Conservation (phyloP, 2,113 vertebrate genomes). For the Leptocoma aspasia region DNA sequence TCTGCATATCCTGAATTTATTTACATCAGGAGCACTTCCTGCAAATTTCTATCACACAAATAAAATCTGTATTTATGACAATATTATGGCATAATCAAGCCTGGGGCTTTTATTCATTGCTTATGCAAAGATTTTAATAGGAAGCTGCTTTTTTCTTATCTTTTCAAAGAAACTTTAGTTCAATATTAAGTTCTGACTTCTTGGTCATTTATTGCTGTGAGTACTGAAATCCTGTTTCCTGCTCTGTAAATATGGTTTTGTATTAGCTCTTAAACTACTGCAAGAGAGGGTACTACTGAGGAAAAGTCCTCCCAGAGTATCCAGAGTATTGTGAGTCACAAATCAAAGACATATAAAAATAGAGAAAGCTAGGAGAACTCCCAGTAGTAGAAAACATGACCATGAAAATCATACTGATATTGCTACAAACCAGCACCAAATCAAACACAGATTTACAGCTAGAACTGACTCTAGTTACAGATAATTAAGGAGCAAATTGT, state of each 20-base stretch:
- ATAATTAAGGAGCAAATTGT: background rate
- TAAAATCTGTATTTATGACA: background rate
- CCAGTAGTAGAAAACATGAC: background rate
- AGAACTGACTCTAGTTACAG: background rate
- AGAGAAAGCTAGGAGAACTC: background rate
- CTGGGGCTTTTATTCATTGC: background rate
- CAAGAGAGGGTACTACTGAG: background rate
- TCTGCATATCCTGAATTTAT: background rate
- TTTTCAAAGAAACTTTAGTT: background rate
- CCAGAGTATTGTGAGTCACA: background rate
- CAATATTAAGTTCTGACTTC: background rate
- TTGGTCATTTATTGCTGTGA: background rate
- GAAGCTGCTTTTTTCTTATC: background rate
- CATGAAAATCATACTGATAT: background rate
- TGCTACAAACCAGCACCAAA: background rate
- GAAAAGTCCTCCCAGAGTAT: background rate
- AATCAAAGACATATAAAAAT: background rate
- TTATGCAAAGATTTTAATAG: background rate
- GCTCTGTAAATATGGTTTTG: background rate
- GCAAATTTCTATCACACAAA: background rate
- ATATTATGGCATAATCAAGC: background rate
- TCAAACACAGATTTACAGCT: background rate
- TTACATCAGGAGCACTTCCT: background rate
- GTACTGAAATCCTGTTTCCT: background rate
- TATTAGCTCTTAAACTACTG: background rate